Conservation (phyloP, 2,797 vertebrate genomes). For the Eleutherodactylus coqui region DNA sequence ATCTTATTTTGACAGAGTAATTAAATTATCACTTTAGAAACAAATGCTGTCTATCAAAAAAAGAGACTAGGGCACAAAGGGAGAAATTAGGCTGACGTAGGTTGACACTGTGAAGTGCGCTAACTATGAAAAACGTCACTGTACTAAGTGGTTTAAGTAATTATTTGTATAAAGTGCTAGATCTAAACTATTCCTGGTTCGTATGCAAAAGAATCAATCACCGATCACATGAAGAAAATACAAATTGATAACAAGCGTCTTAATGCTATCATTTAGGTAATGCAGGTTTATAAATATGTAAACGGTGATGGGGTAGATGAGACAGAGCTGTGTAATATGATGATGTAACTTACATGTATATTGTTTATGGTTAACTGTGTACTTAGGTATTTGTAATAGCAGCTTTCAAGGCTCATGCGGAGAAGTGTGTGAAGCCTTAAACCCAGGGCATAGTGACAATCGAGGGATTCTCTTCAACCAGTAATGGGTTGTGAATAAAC, state of each 20-base stretch:
- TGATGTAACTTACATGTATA: no score
- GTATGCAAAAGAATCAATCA: not conserved
- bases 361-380: no score
- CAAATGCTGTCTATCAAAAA: conserved; percentile 28
- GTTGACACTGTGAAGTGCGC: not conserved
- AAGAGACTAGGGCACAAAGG: not conserved
- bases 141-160: not conserved
- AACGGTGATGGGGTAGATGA: no score
- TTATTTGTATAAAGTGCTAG: not conserved
- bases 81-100: not conserved
- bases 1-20: conserved; percentile 44
- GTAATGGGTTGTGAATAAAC: no score
- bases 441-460: no score
- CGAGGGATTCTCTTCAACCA: no score
- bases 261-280: not conserved
- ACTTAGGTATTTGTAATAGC: no score
- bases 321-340: no score
- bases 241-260: not conserved
- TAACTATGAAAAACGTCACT: conserved; percentile 4
- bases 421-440: no score
- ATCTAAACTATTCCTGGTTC: not conserved
- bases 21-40: conserved; percentile 40
- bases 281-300: no score
- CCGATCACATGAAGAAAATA: not conserved
- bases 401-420: no score